phyloP scores from a whole-genome alignment of 2,797 vertebrate species.

The Parauchenoglanis ngamensis region DNA sequence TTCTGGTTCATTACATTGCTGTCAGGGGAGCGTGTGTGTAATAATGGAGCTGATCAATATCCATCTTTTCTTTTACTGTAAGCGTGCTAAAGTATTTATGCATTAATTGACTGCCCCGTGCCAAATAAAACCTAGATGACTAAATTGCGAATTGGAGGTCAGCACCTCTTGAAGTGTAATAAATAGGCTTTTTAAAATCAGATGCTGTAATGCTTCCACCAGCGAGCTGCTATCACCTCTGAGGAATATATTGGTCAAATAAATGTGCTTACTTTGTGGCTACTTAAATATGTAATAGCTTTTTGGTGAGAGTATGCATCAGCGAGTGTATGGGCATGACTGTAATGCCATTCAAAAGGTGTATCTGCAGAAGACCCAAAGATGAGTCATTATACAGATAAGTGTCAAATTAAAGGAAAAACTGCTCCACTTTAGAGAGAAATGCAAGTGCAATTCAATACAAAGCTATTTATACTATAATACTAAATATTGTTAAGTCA shows the following conservation, averaged over 20 bases:
- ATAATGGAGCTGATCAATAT: constrained; percentile 80
- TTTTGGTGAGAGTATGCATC: background rate
- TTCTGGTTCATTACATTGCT: constrained; percentile 42
- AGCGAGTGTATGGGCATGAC: background rate
- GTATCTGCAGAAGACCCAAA: background rate
- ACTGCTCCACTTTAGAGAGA: background rate
- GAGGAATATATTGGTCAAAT: constrained; percentile 39
- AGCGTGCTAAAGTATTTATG: constrained; percentile 85
- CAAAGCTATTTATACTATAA: background rate
- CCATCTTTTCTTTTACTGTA: constrained; percentile 81
- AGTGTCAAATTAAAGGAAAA: background rate
- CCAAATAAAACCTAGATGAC: constrained; percentile 68
- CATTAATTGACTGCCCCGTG: constrained; percentile 80
- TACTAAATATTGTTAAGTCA: background rate
- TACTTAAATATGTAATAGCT: constrained; percentile 37
- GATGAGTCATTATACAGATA: background rate
- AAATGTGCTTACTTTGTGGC: constrained; percentile 48
- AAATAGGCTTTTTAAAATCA: constrained; percentile 68
- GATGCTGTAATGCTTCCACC: constrained; percentile 46
- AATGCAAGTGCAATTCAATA: background rate
- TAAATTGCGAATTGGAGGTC: constrained; percentile 70
- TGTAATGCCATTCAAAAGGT: background rate
- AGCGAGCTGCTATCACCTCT: constrained; percentile 29
- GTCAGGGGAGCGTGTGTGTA: constrained; percentile 59
- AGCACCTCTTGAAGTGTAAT: constrained; percentile 67